Conservation (phyloP, 2,113 vertebrate genomes). For the Illadopsis cleaveri region DNA sequence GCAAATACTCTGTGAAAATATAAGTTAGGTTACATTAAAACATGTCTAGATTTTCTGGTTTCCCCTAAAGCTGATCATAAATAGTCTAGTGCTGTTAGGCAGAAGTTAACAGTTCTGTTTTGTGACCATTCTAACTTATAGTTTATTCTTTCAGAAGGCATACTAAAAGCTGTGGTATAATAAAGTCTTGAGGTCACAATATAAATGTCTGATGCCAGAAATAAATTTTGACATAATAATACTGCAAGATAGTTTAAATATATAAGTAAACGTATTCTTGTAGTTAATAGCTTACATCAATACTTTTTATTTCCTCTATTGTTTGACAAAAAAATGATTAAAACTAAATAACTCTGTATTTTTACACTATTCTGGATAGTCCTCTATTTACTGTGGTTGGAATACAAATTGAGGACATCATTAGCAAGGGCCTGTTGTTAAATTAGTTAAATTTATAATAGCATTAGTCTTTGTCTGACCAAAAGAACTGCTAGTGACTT, state of each 20-base stretch:
- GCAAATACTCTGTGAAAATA: neutral
- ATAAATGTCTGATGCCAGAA: neutral
- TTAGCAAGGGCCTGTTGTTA: neutral
- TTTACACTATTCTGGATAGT: neutral
- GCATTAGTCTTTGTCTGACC: neutral
- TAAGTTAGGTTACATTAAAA: neutral
- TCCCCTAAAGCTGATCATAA: neutral
- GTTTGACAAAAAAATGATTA: neutral
- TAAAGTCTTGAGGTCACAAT: neutral
- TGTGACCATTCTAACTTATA: neutral
- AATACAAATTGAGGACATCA: neutral
- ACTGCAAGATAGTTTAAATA: neutral
- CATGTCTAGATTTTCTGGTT: neutral
- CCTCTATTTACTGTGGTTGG: neutral
- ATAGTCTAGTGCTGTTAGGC: neutral
- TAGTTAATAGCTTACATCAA: neutral
- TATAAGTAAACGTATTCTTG: neutral
- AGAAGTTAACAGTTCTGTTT: neutral
- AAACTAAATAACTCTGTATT: neutral
- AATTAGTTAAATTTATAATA: neutral
- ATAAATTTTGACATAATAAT: neutral
- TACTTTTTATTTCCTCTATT: neutral
- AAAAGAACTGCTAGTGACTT: neutral
- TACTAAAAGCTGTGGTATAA: neutral
- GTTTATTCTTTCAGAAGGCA: neutral